phyloP scores from a whole-genome alignment of 2,113 vertebrate genomes.

The Cranoglanis bouderius region DNA sequence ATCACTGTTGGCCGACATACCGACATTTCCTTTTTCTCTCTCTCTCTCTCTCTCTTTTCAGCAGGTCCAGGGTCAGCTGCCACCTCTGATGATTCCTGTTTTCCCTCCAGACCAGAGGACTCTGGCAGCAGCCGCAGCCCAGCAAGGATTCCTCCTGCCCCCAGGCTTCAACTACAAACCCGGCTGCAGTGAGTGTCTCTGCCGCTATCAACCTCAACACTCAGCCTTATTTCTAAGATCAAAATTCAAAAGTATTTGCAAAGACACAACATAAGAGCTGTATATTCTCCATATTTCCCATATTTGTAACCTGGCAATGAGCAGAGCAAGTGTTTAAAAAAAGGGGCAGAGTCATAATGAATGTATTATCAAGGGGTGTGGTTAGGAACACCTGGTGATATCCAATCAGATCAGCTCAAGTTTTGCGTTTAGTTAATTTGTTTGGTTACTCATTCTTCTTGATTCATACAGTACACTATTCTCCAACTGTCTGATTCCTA shows the following conservation, averaged over 20 bases:
- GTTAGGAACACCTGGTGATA: no score
- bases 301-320: no score
- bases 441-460: background rate
- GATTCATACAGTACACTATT: background rate
- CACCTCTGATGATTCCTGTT: slow-evolving; percentile 96
- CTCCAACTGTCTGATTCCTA: background rate
- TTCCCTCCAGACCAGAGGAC: slow-evolving; percentile 97
- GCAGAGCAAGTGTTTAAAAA: no score
- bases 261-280: background rate
- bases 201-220: background rate
- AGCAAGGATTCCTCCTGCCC: slow-evolving; percentile 97
- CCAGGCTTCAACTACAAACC: slow-evolving; percentile 99
- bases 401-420: background rate
- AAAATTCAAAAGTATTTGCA: background rate
- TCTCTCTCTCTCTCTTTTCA: slow-evolving; percentile 64
- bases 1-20: slow-evolving; percentile 20
- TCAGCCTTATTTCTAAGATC: background rate
- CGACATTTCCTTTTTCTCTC: background rate
- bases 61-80: slow-evolving; percentile 99
- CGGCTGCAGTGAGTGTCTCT: slow-evolving; percentile 90
- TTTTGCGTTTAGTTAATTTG: background rate
- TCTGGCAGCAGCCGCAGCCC: slow-evolving; percentile 92
- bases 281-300: no score
- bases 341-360: no score
- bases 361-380: background rate